These are phyloP conservation scores for Corythoichthys intestinalis DNA, from an alignment of 2,113 vertebrate species.

Conservation along the genomic window DNA sequence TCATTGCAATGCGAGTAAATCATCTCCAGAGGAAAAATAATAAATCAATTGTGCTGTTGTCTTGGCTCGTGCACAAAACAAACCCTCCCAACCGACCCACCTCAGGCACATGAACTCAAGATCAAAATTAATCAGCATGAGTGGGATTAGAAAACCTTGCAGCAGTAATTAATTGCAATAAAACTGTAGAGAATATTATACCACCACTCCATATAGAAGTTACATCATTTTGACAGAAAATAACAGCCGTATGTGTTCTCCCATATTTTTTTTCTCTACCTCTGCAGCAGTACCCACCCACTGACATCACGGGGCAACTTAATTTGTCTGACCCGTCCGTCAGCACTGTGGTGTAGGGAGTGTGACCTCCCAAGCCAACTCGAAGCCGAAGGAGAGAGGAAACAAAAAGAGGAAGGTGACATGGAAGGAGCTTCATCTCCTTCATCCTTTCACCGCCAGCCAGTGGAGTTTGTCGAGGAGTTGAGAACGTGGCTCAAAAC, in stretches of 20 bases:
- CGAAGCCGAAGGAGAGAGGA: constrained; percentile 49
- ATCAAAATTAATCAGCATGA: constrained; percentile 42
- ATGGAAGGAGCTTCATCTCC: constrained; percentile 11
- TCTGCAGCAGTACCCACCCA: constrained; percentile 96
- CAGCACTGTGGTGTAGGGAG: constrained; percentile 92
- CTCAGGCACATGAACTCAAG: constrained; percentile 45
- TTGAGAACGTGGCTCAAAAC: constrained; percentile 30
- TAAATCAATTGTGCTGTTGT: constrained; percentile 52
- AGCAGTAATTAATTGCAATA: constrained; percentile 27
- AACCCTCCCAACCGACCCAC: constrained; percentile 44
- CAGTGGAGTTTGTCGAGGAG: constrained; percentile 17
- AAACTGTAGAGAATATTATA: not conserved
- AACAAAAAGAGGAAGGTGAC: constrained; percentile 28
- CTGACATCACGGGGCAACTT: constrained; percentile 97
- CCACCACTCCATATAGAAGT: not conserved
- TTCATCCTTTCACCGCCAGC: constrained; percentile 25
- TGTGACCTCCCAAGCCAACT: not conserved
- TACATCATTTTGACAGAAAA: constrained; percentile 7
- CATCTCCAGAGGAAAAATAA: not conserved
- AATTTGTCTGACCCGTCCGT: constrained; percentile 99
- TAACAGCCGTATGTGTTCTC: constrained; percentile 36
- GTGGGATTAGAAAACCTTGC: constrained; percentile 37
- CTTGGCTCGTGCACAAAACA: constrained; percentile 29
- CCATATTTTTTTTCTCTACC: constrained; percentile 55
- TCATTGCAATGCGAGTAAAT: not conserved